Evolutionary conservation across 2,113 vertebrate species (phyloP).

Genomic region (Hucho hucho): DNA sequence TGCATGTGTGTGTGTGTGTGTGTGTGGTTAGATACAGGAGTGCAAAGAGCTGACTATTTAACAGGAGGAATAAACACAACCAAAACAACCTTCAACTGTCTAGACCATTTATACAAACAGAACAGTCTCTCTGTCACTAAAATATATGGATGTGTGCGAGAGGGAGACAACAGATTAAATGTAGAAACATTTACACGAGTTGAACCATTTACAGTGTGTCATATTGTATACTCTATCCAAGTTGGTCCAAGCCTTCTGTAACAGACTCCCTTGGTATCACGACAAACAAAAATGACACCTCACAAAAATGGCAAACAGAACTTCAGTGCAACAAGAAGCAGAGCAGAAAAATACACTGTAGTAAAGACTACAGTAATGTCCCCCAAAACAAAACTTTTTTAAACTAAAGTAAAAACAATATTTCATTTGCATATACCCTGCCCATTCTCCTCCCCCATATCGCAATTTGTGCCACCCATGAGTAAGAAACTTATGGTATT

Average conservation of each 20-base stretch:
- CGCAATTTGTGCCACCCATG: no score
- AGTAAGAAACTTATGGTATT: no score
- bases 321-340: background rate
- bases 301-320: background rate
- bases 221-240: background rate
- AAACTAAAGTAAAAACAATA: no score
- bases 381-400: no score
- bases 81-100: background rate
- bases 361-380: no score
- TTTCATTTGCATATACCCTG: no score
- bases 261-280: background rate
- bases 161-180: background rate
- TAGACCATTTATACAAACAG: background rate
- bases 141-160: background rate
- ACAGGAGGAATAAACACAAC: background rate
- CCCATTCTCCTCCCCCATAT: no score
- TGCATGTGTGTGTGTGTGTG: no score
- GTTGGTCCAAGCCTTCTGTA: background rate
- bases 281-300: background rate
- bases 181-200: background rate
- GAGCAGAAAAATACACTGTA: background rate
- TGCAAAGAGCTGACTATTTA: background rate
- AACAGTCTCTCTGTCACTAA: background rate
- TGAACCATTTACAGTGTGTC: background rate
- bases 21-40: no score